Percentiles rank a stretch among this genome's conserved stretches.
Conservation (phyloP, 1,140 invertebrate species). For the Drosophila mojavensis region DNA sequence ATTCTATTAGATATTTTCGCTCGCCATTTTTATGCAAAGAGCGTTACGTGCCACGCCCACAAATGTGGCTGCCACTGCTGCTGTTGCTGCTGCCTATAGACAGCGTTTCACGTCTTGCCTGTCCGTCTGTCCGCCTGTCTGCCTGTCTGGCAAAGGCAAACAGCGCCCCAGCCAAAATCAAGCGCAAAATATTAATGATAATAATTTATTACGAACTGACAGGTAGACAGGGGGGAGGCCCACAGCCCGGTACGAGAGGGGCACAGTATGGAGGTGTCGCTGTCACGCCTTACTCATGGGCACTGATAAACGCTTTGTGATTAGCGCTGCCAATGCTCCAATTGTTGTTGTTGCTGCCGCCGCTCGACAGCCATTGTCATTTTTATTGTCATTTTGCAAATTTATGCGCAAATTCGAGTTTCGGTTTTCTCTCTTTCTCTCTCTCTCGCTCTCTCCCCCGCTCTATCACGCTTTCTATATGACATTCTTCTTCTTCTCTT, state of each 20-base stretch:
- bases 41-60: slow-evolving; percentile 50
- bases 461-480: background rate
- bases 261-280: slow-evolving; percentile 25
- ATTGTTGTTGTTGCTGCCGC: slow-evolving; percentile 16
- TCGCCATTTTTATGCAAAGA: slow-evolving; percentile 71
- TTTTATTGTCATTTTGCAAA: slow-evolving; percentile 71
- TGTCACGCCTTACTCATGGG: slow-evolving; percentile 24
- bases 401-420: slow-evolving; percentile 69
- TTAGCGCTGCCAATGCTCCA: slow-evolving; percentile 46
- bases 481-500: slow-evolving; percentile 18
- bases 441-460: slow-evolving; percentile 6
- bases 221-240: slow-evolving; percentile 46
- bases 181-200: slow-evolving; percentile 77
- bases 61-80: background rate
- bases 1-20: slow-evolving; percentile 63
- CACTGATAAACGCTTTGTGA: slow-evolving; percentile 71
- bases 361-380: slow-evolving; percentile 45
- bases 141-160: slow-evolving; percentile 17
- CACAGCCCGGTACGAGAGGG: background rate
- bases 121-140: slow-evolving; percentile 17
- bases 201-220: slow-evolving; percentile 74
- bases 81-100: slow-evolving; percentile 7
- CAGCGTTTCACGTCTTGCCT: background rate
- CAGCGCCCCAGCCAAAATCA: slow-evolving; percentile 53
- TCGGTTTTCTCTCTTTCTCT: background rate